Percentiles rank a stretch among this genome's conserved stretches.
Conservation (phyloP, 30 jellyfish, hydroid and myxozoan genomes). For the Hydractinia symbiolongicarpus region DNA sequence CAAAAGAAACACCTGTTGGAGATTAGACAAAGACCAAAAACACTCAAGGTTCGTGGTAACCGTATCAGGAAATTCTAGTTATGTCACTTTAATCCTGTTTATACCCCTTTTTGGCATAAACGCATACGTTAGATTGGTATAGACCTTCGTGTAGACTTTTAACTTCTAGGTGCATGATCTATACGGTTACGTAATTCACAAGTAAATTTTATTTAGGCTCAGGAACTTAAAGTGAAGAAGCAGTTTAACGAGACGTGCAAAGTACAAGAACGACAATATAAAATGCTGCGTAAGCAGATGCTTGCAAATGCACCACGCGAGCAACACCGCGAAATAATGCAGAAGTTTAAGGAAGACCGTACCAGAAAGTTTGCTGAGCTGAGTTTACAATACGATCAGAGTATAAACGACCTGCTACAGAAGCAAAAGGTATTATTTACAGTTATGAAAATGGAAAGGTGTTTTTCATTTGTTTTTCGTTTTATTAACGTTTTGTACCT, state of each 20-base stretch:
- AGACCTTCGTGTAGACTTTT: too few species aligned
- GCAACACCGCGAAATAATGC: constrained; percentile 74
- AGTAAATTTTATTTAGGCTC: constrained; percentile 60
- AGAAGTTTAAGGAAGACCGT: constrained; percentile 86
- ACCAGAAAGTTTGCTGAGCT: constrained; percentile 93
- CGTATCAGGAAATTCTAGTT: too few species aligned
- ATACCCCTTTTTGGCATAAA: too few species aligned
- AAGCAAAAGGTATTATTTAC: constrained; percentile 68
- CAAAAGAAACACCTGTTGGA: constrained; percentile 95
- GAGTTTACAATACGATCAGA: constrained; percentile 93
- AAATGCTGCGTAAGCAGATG: constrained; percentile 80
- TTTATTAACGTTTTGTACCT: too few species aligned
- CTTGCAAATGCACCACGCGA: constrained; percentile 93
- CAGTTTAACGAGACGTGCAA: constrained; percentile 94
- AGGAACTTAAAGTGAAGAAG: constrained; percentile 87
- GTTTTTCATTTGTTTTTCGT: too few species aligned
- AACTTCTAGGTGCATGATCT: too few species aligned
- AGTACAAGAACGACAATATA: constrained; percentile 91
- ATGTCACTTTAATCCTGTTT: too few species aligned
- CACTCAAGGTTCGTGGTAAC: constrained; percentile 57
- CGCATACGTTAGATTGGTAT: too few species aligned
- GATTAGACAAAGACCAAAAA: constrained; percentile 90
- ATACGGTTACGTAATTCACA: too few species aligned
- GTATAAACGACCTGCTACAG: constrained; percentile 78
- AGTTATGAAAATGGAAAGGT: too few species aligned